Evolutionary conservation across 2,888 invertebrate species (phyloP), one percentile per base, ranked within the genome.

Genomic region (Thumatha senex): DNA sequence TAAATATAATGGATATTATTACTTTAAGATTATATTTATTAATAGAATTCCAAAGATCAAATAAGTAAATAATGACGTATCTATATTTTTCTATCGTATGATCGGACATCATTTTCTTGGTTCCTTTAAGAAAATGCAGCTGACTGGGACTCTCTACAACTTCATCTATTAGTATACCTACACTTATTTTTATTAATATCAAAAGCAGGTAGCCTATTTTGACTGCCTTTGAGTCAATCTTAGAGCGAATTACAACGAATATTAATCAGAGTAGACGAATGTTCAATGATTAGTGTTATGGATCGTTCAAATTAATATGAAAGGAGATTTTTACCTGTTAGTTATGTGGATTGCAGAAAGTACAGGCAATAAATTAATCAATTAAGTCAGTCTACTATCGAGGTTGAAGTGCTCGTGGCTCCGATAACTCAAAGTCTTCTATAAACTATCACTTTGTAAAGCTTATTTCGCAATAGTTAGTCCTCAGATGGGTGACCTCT

Each of bases 111-210:
- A 82, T 87, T 89, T 89, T 84, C 89, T 84, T 80, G 79, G 88
- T 76, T 86, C 87, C 86, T 89, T 87, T 82, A 88, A 89, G 90
- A 89, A 89, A 90, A 89, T 89, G 88, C 88, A 89, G 86, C 88
- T 87, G 87, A 86, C 85, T 86, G 65, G 77, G 75, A 82, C 77
- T 77, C 84, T 86, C 76, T 78, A 80, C 86, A 86, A 85, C 80
- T 84, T 85, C 74, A 72, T 82, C 83, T 88, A 87, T 88, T 89
- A 86, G 82, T 86, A 85, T 72, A 39, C 39, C 39, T 39, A 76
- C 76, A 72, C 76, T 76, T 78, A 84, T 86, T 85, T 87, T 87
- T 89, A 88, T 88, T 87, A 89, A 86, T 82, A 88, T 83, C 78
- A 67, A 66, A 76, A 70, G 66, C 67, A 76, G 75, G 69, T 62